Base-by-base conservation (phyloP, 2,888 invertebrate genomes). In the Drosophila subsilvestris region DNA sequence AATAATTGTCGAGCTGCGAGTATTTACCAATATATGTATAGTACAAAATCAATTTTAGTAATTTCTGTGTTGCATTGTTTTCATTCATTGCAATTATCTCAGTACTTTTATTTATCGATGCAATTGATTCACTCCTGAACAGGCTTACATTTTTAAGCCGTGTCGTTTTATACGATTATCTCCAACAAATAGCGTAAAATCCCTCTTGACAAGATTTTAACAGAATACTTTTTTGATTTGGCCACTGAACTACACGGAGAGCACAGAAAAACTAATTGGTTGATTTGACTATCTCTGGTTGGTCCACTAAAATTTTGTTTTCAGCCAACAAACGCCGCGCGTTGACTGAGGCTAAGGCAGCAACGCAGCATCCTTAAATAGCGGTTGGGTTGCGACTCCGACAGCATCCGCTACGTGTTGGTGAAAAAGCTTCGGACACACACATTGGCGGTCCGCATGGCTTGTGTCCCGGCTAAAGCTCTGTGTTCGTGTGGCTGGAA, bases 331-430 rank as follows among this genome's bases (percentile, higher is more conserved):
- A 89, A 83, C 86, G 90, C 84, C 90, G 88, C 90, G 90, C 88
- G 83, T 78, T 86, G 89, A 90, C 90, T 90, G 88, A 88, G 79
- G 76, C 81, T 77, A 88, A 89, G 84, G 76, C 79, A 83, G 81
- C 78, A 85, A 84, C 88, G 90, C 90, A 90, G 86, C 91, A 90
- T 91, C 91, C 88, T 91, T 90, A 90, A 90, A 91, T 90, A 91
- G 80, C 74, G 73, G 70, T 60, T 49, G 42, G 54, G 22, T 43
- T 42, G 63, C 61, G 48, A 49, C 62, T 47, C 27, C 66, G 62
- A 45, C 78, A 60, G 74, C 78, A 74, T 60, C 60, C 74, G 43
- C 18, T 47, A 25, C 14, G 27, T 22, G 44, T 65, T 51, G 44
- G 48, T 29, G 44, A 63, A 63, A 55, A 63, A 70, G 70, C 70